Percentiles rank a stretch among this genome's conserved stretches.
These are phyloP conservation scores for Odontophorus gujanensis DNA, from an alignment of 2,113 vertebrate genomes.

Conservation along the genomic window DNA sequence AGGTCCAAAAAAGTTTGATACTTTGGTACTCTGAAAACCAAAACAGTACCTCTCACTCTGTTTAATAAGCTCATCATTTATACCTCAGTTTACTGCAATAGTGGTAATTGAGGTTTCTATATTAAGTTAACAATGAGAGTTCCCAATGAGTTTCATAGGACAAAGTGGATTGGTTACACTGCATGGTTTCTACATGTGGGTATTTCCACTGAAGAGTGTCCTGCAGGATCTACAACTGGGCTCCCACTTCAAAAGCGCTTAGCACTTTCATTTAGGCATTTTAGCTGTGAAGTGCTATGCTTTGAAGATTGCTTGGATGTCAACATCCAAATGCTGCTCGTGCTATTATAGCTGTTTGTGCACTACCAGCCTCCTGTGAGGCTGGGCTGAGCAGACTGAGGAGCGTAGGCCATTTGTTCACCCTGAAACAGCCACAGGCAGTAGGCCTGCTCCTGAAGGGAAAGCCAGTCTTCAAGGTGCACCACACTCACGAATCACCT, in stretches of 20 bases:
- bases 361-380: background rate
- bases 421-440: background rate
- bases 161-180: background rate
- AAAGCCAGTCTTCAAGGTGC: background rate
- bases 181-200: background rate
- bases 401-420: background rate
- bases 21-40: fast-evolving
- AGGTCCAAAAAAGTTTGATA: background rate
- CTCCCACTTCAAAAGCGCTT: slow-evolving; percentile 26
- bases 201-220: background rate
- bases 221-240: background rate
- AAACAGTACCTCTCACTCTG: background rate
- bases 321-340: background rate
- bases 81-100: background rate
- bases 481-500: background rate
- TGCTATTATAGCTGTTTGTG: background rate
- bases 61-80: background rate
- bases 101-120: background rate
- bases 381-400: background rate
- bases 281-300: background rate
- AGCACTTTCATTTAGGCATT: background rate
- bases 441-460: background rate
- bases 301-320: slow-evolving; percentile 11
- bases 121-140: background rate
- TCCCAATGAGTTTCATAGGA: background rate